Base-by-base conservation (phyloP, 2,113 vertebrate species). In the Anoplopoma fimbria region DNA sequence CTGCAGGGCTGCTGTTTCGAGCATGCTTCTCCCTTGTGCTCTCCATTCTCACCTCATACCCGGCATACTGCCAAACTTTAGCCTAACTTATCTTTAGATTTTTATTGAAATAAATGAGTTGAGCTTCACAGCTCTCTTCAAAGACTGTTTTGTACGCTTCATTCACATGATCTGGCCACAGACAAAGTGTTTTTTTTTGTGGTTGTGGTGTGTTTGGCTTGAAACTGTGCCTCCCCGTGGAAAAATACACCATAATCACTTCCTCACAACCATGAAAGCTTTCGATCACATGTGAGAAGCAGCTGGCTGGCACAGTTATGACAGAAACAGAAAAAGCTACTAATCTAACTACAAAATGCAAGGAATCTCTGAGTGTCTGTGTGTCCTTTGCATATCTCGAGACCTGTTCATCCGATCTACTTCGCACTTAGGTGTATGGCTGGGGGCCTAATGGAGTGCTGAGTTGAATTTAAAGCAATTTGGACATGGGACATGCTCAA, bases 1-100 rank as follows among this genome's bases (percentile, higher is more conserved):
- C 87, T 67, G 36, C 42, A 25, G n/a, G 17, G 31, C 23, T 62
- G 76, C 31, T 78, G 61, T 78, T 77, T 81, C 57, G 58, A 60
- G 23, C 29, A 69, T 72, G 12, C 19, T 21, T 57, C 12, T 27
- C 53, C 12, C 53, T 57, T n/a, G n/a, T n/a, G n/a, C 69, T 47
- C 25, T 71, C 64, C 40, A 14, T 29, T 47, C 36, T 61, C 49
- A 62, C 21, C 6, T 53, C 53, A 19, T 12, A 21, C 14, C 23
- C 36, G 53, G 9, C 63, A 45, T 15, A 40, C 33, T 57, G 2
- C 31, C 63, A 45, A 8, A 49, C 25, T 49, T 1, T n/a, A 47
- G 9, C 9, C 6, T 29, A 15, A 57, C 34, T 36, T 19, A 25
- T 15, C 15, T 60, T 42, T 31, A 61, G 14, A 49, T 36, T 31